phyloP scores from a whole-genome alignment of 2,113 vertebrate species.

The Climacteris rufus region DNA sequence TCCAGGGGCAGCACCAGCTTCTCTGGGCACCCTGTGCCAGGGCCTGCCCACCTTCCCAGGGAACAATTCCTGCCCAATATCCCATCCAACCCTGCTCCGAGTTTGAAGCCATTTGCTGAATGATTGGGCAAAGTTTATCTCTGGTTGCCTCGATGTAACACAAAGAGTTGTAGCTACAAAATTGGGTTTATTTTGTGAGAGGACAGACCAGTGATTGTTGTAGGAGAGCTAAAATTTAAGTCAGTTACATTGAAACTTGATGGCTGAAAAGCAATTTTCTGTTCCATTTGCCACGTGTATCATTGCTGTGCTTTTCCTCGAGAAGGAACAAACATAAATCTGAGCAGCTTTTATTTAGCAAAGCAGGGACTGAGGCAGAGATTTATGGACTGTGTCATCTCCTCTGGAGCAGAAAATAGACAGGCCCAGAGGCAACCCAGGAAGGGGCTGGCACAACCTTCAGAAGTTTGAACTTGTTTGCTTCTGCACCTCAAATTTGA shows the following conservation, averaged over 20 bases:
- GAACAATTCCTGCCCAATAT: background rate
- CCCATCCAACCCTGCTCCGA: no score
- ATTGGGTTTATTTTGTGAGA: background rate
- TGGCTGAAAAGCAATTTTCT: slow-evolving; percentile 2
- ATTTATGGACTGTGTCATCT: background rate
- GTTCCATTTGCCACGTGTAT: background rate
- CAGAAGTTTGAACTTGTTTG: background rate
- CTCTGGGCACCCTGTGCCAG: background rate
- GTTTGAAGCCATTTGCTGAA: background rate
- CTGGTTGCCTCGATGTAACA: rapidly evolving
- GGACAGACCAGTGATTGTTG: background rate
- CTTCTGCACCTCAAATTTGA: background rate
- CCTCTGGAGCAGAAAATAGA: slow-evolving; percentile 26
- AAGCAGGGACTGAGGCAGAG: background rate
- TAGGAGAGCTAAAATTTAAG: background rate
- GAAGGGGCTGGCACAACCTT: background rate
- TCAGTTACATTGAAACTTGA: background rate
- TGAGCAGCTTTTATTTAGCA: background rate
- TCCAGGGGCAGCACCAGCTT: background rate
- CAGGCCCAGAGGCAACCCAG: background rate
- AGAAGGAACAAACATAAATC: background rate
- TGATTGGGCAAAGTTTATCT: background rate
- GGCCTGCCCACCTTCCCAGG: rapidly evolving
- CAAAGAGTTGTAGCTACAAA: background rate
- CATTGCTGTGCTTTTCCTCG: background rate